These are phyloP conservation scores for Acholoe squamosa DNA, from an alignment of 2,888 invertebrate species.

Conservation along the genomic window DNA sequence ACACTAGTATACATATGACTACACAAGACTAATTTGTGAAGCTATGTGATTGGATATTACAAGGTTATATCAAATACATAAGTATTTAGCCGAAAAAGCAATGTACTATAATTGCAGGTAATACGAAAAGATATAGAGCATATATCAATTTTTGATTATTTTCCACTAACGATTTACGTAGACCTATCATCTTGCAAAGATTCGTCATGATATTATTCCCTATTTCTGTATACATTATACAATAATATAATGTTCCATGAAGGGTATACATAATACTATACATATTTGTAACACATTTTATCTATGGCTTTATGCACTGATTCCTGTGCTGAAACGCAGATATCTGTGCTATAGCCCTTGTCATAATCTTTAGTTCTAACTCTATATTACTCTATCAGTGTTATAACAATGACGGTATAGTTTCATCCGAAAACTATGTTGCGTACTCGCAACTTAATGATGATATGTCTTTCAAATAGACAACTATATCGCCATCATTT, in stretches of 20 bases:
- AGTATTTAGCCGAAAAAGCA: neutral
- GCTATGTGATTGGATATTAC: neutral
- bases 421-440: neutral
- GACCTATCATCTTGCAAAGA: neutral
- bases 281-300: neutral
- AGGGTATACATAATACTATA: neutral
- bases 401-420: constrained; percentile 18
- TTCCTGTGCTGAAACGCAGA: neutral
- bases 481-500: neutral
- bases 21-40: neutral
- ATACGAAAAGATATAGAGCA: constrained; percentile 37
- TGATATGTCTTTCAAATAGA: constrained; percentile 17
- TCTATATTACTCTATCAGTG: neutral
- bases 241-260: constrained; percentile 36
- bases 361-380: too few relatives aligned
- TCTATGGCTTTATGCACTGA: too few relatives aligned
- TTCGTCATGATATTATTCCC: neutral
- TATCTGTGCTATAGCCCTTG: neutral
- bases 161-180: neutral
- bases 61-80: neutral
- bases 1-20: neutral
- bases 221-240: constrained; percentile 34
- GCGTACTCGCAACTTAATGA: neutral
- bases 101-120: neutral
- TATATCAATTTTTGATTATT: neutral